Base-by-base conservation (phyloP, 2,888 invertebrate genomes). In the Gisinianus flammeolus region DNA sequence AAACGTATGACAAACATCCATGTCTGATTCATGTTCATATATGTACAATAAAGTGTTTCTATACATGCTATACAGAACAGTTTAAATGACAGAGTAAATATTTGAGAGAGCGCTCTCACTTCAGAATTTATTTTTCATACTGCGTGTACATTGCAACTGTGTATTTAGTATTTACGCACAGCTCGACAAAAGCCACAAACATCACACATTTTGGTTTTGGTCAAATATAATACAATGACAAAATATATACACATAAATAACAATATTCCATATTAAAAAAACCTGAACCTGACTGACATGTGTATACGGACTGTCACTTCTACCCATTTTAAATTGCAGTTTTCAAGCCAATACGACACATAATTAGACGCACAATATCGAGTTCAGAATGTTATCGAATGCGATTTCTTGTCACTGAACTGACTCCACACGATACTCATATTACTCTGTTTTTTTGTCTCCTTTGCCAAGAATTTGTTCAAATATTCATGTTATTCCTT, bases 261-360 rank as follows among this genome's bases (percentile, higher is more conserved):
- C 44, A 6, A 44, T 44, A 16, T 6, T 6, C 16, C 44, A 44
- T 10, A 44, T 44, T 44, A 16, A 10, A 44, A 6, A 44, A 44
- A 44, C 6, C 16, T 10, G 28, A 66, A 66, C 66, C 31, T 30
- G 66, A 30, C 30, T 66, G 66, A 66, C 66, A 66, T 66, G 16
- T 66, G n/a, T n/a, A n/a, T n/a, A n/a, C n/a, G 12, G 10, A n/a
- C 62, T 62, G 62, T 62, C 31, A 30, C 66, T 30, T 66, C 30
- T 19, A 28, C 28, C 66, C 31, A 66, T 30, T 66, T 30, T 30
- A 66, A 66, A 66, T 66, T 30, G 28, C 66, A 66, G 30, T 66
- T 30, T 30, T 66, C 30, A 4, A 12, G 4, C 8, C 54, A n/a
- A 54, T n/a, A 54, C 54, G n/a, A 54, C 8, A 54, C 19, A 54